Evolutionary conservation across 1,140 invertebrate genomes (phyloP), one percentile per base, ranked within the genome.

Genomic region (Helicoverpa armigera): DNA sequence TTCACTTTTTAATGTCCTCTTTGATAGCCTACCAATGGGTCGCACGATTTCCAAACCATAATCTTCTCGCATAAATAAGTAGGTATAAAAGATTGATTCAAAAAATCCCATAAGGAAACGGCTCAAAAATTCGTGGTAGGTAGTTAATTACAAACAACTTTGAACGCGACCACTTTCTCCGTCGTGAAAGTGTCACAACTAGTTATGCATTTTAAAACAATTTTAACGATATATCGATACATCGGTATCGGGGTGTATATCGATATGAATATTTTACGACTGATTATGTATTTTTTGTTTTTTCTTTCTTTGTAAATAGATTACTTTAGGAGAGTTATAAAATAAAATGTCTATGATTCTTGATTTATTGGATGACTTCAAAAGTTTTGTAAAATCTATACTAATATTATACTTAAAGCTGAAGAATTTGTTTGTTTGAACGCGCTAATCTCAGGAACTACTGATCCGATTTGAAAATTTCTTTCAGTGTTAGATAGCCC

Each of bases 171-270:
- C 35, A 35, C 35, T 35, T 35, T 35, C 35, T 35, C 35, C 35
- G 35, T 35, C 7, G 35, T 1, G 35, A 35, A 35, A 35, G 35
- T 35, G 3, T 35, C 35, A 35, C 35, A 35, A 35, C 35, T 35
- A 35, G 35, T 23, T 23, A 23, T 23, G 23, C 23, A 23, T 23
- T 77, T 54, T 67, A 72, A 72, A 72, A 77, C 61, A 67, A 67
- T 67, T 77, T 77, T 67, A 54, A 67, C 51, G 69, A 72, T 77
- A 31, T 29, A 72, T 72, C 69, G 69, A 72, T 56, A n/a, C 11
- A 72, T 72, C 13, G 69, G 50, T 53, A 54, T 51, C 16, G 16
- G 5, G 16, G 11, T 43, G 35, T 43, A 9, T 43, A 43, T 43
- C 1, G 56, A 58, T 58, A 58, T 61, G 23, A 31, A 61, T 61